phyloP scores from a whole-genome alignment of 1,140 invertebrate species.

The Euwallacea similis region DNA sequence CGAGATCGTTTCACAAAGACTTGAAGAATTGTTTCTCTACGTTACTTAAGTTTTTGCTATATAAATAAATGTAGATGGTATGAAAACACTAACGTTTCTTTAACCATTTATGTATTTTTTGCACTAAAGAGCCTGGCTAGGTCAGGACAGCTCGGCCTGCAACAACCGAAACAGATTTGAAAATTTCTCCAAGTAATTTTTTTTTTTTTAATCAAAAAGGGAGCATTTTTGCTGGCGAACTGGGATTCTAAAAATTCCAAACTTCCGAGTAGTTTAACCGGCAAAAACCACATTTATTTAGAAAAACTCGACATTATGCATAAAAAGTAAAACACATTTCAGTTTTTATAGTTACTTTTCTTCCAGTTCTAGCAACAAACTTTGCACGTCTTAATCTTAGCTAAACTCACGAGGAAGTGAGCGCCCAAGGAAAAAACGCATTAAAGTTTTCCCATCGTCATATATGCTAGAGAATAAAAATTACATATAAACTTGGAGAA shows the following conservation, averaged over 20 bases:
- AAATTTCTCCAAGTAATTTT: not conserved
- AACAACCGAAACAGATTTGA: not conserved
- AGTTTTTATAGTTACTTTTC: too few species aligned
- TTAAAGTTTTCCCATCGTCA: not conserved
- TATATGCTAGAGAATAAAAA: not conserved
- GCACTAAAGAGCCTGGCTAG: not conserved
- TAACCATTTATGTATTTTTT: not conserved
- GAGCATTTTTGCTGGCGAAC: too few species aligned
- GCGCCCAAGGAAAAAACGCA: not conserved
- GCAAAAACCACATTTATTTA: not conserved
- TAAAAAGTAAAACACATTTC: not conserved
- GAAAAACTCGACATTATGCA: not conserved
- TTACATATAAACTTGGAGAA: slow-evolving; percentile 1
- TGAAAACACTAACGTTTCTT: too few species aligned
- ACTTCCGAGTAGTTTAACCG: not conserved
- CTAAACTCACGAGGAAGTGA: not conserved
- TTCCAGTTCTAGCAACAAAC: not conserved
- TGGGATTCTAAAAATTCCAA: too few species aligned
- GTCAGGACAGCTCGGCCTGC: not conserved
- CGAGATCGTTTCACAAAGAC: slow-evolving; percentile 1
- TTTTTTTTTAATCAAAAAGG: too few species aligned
- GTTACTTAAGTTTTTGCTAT: too few species aligned
- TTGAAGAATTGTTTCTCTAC: too few species aligned
- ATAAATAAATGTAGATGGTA: too few species aligned
- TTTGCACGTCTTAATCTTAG: not conserved